Conservation (phyloP, 2,888 invertebrate genomes). For the Drosophila colorata region DNA sequence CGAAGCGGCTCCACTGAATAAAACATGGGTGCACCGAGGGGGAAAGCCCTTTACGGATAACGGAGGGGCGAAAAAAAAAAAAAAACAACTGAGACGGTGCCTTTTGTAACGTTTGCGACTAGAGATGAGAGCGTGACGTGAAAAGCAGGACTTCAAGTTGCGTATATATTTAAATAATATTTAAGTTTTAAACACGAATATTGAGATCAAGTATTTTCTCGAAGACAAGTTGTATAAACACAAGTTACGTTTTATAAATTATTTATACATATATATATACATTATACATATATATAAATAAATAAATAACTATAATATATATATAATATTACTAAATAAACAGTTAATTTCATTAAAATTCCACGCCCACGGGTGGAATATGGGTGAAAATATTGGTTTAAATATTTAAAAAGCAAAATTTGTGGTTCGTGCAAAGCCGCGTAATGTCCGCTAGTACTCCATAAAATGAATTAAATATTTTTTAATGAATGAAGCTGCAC, state of each 20-base stretch:
- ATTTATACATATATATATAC: no score
- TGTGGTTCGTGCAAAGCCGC: not conserved
- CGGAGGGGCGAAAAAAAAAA: constrained; percentile 1
- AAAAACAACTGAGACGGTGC: not conserved
- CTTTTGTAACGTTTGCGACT: not conserved
- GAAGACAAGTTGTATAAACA: no score
- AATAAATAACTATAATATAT: no score
- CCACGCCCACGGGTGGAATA: not conserved
- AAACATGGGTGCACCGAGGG: constrained; percentile 55
- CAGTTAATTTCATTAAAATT: no score
- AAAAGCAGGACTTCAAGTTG: not conserved
- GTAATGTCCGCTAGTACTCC: not conserved
- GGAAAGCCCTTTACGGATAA: not conserved
- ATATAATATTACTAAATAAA: no score
- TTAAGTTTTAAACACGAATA: no score
- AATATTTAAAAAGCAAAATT: not conserved
- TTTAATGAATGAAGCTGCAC: not conserved
- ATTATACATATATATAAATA: no score
- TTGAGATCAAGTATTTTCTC: no score
- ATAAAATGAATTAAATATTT: not conserved
- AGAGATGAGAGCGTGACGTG: constrained; percentile 6
- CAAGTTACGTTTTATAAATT: no score
- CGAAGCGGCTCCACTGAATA: constrained; percentile 69
- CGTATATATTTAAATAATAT: not conserved
- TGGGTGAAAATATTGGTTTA: not conserved